A percentile compares a stretch with the other conserved stretches of the same genome.
Evolutionary conservation across 2,797 vertebrate species (phyloP).

Genomic region (Siniperca obscura): DNA sequence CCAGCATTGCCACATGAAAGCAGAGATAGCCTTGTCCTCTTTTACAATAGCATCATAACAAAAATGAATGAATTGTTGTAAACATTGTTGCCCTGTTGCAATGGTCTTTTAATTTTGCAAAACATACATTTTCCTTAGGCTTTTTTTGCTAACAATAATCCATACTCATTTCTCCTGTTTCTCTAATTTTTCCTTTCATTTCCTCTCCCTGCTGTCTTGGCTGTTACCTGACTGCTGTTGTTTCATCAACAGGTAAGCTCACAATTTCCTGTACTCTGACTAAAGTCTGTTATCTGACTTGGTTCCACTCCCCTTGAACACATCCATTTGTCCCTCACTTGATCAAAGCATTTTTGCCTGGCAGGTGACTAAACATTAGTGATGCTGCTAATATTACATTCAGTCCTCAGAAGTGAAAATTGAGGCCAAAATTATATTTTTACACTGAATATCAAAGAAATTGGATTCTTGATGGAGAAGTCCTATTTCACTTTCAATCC

Average conservation of each 20-base stretch:
- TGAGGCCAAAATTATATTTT: slow-evolving; percentile 7
- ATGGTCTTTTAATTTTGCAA: not conserved
- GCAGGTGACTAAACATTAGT: slow-evolving; percentile 29
- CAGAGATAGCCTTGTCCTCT: not conserved
- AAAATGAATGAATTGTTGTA: not conserved
- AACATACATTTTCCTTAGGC: slow-evolving; percentile 6
- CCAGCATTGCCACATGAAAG: not conserved
- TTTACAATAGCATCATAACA: not conserved
- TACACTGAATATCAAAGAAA: slow-evolving; percentile 26
- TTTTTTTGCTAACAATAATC: slow-evolving; percentile 14
- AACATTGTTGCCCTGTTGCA: not conserved
- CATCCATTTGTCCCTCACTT: slow-evolving; percentile 38
- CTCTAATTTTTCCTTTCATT: slow-evolving; percentile 68
- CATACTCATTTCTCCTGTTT: slow-evolving; percentile 41
- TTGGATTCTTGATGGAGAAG: slow-evolving; percentile 24
- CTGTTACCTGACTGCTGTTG: slow-evolving; percentile 50
- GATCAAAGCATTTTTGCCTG: slow-evolving; percentile 50
- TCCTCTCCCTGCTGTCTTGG: slow-evolving; percentile 51
- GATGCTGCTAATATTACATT: slow-evolving; percentile 33
- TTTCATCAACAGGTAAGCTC: slow-evolving; percentile 79
- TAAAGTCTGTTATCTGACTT: slow-evolving; percentile 39
- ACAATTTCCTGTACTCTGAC: slow-evolving; percentile 57
- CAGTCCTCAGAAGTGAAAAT: slow-evolving; percentile 26
- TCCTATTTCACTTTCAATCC: slow-evolving; percentile 10
- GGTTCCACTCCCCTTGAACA: slow-evolving; percentile 28